These are phyloP conservation scores for Drosophila virilis DNA, from an alignment of 1,140 invertebrate species.

Conservation along the genomic window DNA sequence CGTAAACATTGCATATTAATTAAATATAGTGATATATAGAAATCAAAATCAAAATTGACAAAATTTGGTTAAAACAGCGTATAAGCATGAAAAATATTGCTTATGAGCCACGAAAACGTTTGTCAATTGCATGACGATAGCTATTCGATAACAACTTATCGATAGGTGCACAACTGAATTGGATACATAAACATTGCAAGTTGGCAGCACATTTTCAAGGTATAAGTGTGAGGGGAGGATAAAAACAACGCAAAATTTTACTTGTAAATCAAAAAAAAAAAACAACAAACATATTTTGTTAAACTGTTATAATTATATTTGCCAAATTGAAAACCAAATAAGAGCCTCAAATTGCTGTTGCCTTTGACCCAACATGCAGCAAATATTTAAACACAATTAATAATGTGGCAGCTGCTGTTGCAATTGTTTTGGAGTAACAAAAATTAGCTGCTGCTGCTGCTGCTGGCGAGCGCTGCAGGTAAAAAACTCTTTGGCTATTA, in stretches of 20 bases:
- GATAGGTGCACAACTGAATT: background rate
- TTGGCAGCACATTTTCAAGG: constrained; percentile 34
- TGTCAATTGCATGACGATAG: background rate
- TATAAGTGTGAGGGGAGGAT: constrained; percentile 30
- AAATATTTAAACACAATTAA: background rate
- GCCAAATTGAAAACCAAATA: background rate
- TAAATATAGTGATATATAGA: too few relatives aligned
- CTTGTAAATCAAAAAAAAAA: constrained; percentile 23
- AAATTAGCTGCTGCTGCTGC: constrained; percentile 26
- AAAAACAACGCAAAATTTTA: constrained; percentile 46
- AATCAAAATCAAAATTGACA: too few relatives aligned
- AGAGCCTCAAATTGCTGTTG: background rate
- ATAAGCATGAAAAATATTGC: too few relatives aligned
- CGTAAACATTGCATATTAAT: background rate
- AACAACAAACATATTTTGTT: constrained; percentile 25
- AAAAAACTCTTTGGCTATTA: constrained; percentile 29
- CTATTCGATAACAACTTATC: constrained; percentile 6
- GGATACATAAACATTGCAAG: constrained; percentile 32
- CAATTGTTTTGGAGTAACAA: constrained; percentile 30
- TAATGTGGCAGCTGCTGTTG: constrained; percentile 46
- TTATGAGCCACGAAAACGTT: background rate
- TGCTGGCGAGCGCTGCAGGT: constrained; percentile 16
- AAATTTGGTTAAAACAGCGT: too few relatives aligned
- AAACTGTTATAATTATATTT: constrained; percentile 4
- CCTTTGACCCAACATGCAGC: background rate